Base-by-base conservation (phyloP, 2,888 invertebrate species). In the Agrilus cyanescens region DNA sequence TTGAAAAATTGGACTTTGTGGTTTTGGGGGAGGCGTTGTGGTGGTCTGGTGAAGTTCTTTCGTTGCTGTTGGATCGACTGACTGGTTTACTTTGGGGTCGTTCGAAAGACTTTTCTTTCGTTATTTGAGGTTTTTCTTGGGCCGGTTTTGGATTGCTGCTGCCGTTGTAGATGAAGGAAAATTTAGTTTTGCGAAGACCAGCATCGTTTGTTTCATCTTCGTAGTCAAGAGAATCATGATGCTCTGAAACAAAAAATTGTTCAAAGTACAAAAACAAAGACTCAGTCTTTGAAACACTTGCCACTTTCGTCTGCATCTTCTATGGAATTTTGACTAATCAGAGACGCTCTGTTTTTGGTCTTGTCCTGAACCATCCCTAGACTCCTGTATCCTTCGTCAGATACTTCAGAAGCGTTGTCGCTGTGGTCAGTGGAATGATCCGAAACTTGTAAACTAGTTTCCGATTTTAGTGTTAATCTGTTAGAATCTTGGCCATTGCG, bases 321-420 rank as follows among this genome's bases (percentile, higher is more conserved):
- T 43, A 76, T 74, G 16, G 81, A 81, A 52, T 78, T 77, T 66
- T 82, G 82, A 68, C 80, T 81, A 61, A 80, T 78, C 54, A 81
- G 67, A 44, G 81, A 80, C 51, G 78, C 74, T 57, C 80, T 68
- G 50, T 81, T 78, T 50, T 62, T 61, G 38, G 49, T 54, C 49
- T 61, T 64, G 43, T 64, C 73, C 47, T 77, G 76, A 34, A 78
- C 78, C 37, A 85, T 74, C 0, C 85, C 85, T 56, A 86, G 66
- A 58, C 86, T 86, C 56, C 86, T 75, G 63, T 87, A 87, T 0
- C 87, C 87, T 58, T 87, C 87, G 62, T 87, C 87, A 18, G 85
- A 86, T 16, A 86, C 84, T 61, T 87, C 86, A 44, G 85, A 85
- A 8, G 85, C 84, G 53, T 85, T 85, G 60, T 86, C 85, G 41